phyloP scores from a whole-genome alignment of 2,888 invertebrate species.

The Conomelus anceps region DNA sequence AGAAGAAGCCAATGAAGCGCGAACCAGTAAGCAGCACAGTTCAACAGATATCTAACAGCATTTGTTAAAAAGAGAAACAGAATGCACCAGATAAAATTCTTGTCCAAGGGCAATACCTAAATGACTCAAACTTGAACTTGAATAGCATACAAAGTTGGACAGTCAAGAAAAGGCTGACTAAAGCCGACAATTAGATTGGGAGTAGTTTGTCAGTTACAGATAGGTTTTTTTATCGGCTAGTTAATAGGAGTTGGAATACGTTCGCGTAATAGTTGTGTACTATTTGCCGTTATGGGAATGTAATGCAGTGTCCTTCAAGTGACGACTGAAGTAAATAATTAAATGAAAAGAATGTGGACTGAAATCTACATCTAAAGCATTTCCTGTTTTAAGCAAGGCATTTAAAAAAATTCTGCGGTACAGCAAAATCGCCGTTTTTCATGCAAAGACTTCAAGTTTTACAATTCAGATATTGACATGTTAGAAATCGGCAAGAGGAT shows the following conservation, averaged over 20 bases:
- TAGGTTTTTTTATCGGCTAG: neutral
- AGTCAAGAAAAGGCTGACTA: neutral
- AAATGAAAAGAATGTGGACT: neutral
- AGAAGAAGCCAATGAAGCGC: neutral
- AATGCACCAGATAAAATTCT: neutral
- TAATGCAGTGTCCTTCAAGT: neutral
- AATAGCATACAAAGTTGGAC: neutral
- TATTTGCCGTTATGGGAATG: neutral
- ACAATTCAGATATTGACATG: too few relatives aligned
- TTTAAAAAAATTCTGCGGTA: neutral
- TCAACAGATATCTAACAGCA: neutral
- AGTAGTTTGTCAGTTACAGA: neutral
- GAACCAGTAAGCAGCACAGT: neutral
- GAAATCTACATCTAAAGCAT: neutral
- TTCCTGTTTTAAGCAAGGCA: neutral
- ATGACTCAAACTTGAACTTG: neutral
- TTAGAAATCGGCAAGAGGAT: too few relatives aligned
- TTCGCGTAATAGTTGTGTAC: neutral
- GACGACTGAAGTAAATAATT: neutral
- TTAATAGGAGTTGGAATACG: neutral
- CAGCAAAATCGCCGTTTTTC: neutral
- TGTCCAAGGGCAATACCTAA: neutral
- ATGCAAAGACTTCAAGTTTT: too few relatives aligned
- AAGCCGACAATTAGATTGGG: neutral
- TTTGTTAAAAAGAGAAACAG: neutral